Conservation (phyloP, 1,140 invertebrate species). For the Aphelinus certus region DNA sequence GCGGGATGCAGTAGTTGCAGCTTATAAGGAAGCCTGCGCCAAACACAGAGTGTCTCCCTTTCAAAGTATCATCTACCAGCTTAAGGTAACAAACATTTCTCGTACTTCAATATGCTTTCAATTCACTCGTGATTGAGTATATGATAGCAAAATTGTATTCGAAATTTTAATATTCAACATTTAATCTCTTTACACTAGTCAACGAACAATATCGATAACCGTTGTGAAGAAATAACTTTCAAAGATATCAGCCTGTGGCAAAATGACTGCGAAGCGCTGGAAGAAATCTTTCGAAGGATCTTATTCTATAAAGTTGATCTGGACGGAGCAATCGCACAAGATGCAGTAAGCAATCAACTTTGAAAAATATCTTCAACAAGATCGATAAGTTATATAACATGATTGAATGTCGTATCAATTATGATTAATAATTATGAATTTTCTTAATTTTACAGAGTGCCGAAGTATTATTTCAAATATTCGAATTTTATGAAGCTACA, state of each 20-base stretch:
- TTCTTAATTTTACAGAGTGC: constrained; percentile 16
- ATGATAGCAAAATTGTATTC: no score
- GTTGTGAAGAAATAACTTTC: constrained; percentile 34
- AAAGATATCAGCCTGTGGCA: constrained; percentile 1
- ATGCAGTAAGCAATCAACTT: constrained; percentile 7
- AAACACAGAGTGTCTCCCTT: constrained; percentile 31
- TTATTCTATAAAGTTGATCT: constrained; percentile 35
- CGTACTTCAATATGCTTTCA: not conserved
- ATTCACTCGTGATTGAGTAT: not conserved
- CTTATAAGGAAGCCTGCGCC: constrained; percentile 35
- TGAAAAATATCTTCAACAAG: not conserved
- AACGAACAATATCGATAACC: constrained; percentile 27
- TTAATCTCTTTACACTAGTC: not conserved
- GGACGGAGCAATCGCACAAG: constrained; percentile 19
- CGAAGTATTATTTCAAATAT: constrained; percentile 34
- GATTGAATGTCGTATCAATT: no score
- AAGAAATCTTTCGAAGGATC: constrained; percentile 32
- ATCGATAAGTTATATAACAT: not conserved
- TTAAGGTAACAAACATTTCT: constrained; percentile 24
- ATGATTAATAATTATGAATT: no score
- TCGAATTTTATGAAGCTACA: constrained; percentile 35
- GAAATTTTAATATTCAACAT: no score
- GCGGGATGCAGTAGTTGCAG: constrained; percentile 25
- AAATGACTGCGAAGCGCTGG: constrained; percentile 34
- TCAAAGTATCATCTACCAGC: constrained; percentile 31